A percentile compares a stretch with the other conserved stretches of the same genome.
phyloP scores from a whole-genome alignment of 92 coral and sea anemone genomes.

The Actinernus sp. region DNA sequence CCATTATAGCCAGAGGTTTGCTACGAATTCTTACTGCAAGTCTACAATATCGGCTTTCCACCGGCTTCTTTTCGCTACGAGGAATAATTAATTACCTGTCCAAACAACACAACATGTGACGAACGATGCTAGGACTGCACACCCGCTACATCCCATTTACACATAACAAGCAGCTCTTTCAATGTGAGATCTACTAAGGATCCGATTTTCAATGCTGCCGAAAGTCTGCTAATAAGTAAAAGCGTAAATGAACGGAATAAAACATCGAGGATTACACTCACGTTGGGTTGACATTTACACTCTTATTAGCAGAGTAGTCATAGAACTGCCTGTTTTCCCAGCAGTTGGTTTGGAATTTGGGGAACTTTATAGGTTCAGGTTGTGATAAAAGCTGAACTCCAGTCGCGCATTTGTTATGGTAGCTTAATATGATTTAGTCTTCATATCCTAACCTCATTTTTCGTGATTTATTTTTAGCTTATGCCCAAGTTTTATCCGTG shows the following conservation, averaged over 20 bases:
- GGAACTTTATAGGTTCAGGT: background rate
- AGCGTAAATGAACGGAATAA: too few species aligned
- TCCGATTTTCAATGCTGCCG: too few species aligned
- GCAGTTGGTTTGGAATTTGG: background rate
- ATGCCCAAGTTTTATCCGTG: background rate
- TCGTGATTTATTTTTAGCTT: background rate
- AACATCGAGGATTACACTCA: too few species aligned
- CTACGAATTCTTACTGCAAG: background rate
- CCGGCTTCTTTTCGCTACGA: conserved; percentile 38
- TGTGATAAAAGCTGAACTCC: conserved; percentile 1
- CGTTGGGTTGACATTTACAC: too few species aligned
- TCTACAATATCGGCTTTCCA: conserved; percentile 19
- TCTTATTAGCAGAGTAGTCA: too few species aligned
- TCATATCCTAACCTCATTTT: background rate
- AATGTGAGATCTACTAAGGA: background rate
- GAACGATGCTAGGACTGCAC: background rate
- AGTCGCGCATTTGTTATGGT: conserved; percentile 31
- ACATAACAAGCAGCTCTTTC: background rate
- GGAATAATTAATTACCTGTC: conserved; percentile 54
- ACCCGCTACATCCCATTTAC: background rate
- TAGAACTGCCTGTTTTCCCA: background rate
- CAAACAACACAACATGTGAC: conserved; percentile 20
- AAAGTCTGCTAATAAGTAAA: too few species aligned
- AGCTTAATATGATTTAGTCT: conserved; percentile 23
- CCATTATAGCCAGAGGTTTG: conserved; percentile 11